A percentile compares a stretch with the other conserved stretches of the same genome.
These are phyloP conservation scores for Lota lota DNA, from an alignment of 2,113 vertebrate species.

Conservation along the genomic window DNA sequence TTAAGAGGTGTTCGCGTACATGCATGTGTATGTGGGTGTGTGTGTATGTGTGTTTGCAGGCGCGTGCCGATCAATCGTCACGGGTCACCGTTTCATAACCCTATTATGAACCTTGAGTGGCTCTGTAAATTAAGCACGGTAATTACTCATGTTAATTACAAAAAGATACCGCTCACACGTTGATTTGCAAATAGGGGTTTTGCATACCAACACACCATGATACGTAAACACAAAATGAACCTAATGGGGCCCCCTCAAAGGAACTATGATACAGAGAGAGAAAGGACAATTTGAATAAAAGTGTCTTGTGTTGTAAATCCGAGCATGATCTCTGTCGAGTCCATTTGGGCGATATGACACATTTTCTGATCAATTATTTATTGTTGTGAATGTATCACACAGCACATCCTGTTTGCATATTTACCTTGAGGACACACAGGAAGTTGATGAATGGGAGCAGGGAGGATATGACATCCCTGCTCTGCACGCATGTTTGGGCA, in stretches of 20 bases:
- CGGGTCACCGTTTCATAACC: conserved; percentile 63
- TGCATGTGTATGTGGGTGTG: not conserved
- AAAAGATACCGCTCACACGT: conserved; percentile 53
- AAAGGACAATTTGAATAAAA: conserved; percentile 3
- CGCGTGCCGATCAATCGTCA: conserved; percentile 64
- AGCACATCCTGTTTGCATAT: too few species aligned
- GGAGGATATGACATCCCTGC: too few species aligned
- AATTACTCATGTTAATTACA: conserved; percentile 69
- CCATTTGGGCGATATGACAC: too few species aligned
- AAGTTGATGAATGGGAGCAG: too few species aligned
- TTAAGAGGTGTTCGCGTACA: conserved; percentile 36
- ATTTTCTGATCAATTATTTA: too few species aligned
- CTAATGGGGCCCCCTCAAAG: not conserved
- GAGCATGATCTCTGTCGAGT: too few species aligned
- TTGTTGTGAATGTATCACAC: too few species aligned
- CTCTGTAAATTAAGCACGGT: conserved; percentile 62
- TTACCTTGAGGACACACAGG: too few species aligned
- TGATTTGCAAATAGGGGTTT: conserved; percentile 48
- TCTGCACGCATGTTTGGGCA: too few species aligned
- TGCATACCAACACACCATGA: conserved; percentile 42
- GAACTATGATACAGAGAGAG: not conserved
- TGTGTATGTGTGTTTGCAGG: conserved; percentile 4
- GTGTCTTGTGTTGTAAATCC: too few species aligned
- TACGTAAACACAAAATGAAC: conserved; percentile 35
- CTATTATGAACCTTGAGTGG: conserved; percentile 61